Percentiles rank a stretch among this genome's conserved stretches.
Conservation (phyloP, 1,140 invertebrate species). For the Riptortus pedestris region DNA sequence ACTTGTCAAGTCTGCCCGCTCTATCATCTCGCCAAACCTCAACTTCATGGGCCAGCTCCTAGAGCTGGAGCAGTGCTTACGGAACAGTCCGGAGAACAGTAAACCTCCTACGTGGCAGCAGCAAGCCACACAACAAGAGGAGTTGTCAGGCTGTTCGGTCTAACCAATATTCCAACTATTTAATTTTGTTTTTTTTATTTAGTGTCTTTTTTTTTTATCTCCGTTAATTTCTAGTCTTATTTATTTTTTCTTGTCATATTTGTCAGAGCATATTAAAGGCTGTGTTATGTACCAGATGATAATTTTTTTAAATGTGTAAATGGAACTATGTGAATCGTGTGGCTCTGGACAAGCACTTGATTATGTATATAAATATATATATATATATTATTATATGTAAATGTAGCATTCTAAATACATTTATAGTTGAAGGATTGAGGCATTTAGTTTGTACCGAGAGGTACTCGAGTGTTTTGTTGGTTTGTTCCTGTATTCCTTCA, state of each 20-base stretch:
- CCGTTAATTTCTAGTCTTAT: conserved; percentile 23
- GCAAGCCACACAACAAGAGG: conserved; percentile 42
- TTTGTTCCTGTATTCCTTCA: conserved; percentile 3
- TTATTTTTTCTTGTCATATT: conserved; percentile 17
- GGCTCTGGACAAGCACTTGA: not conserved
- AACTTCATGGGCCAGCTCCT: conserved; percentile 94
- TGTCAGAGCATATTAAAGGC: conserved; percentile 23
- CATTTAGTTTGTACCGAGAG: not conserved
- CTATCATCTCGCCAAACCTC: conserved; percentile 90
- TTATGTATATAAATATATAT: not conserved
- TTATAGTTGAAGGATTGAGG: not conserved
- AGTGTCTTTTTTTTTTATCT: conserved; percentile 8
- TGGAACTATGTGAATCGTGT: not conserved
- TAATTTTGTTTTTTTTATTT: conserved; percentile 22
- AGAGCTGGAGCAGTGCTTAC: conserved; percentile 68
- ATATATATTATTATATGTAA: conserved; percentile 7
- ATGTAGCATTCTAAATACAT: not conserved
- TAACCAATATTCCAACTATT: conserved; percentile 26
- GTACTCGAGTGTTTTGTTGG: not conserved
- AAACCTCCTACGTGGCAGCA: conserved; percentile 30
- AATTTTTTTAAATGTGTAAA: conserved; percentile 3
- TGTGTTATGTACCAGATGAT: conserved; percentile 26
- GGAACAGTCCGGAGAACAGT: conserved; percentile 35
- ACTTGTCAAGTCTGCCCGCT: conserved; percentile 70
- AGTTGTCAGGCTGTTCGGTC: conserved; percentile 45